Base-by-base conservation (phyloP, 1,140 invertebrate genomes). In the Coelopa frigida region DNA sequence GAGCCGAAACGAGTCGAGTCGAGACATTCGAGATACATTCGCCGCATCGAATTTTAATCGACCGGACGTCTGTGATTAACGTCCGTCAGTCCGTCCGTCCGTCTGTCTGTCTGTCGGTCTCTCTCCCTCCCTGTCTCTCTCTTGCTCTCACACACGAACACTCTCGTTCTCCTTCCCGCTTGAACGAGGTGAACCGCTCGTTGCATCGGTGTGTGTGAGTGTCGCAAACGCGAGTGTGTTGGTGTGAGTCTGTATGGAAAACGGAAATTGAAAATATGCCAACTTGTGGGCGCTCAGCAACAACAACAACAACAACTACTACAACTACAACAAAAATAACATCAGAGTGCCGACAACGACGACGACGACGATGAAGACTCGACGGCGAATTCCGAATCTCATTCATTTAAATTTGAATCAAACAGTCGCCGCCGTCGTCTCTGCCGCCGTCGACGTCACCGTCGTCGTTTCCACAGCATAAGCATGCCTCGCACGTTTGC, bases 191-290 rank as follows among this genome's bases (percentile, higher is more conserved):
- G n/a, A n/a, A n/a, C n/a, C n/a, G n/a, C n/a, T 15, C 48, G 48
- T 17, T 40, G 36, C 42, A 42, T 40, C 26, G 47, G 29, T 38
- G 21, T 42, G 40, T 40, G 42, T 55, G 26, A 49, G 23, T 33
- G 14, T 41, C 18, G 36, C 8, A 29, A n/a, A n/a, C n/a, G n/a
- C n/a, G n/a, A n/a, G n/a, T 10, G 5, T 24, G 31, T n/a, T 8
- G 18, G 26, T 20, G 5, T 32, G 20, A 11, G 31, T 44, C 42
- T 60, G 51, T 58, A 46, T 57, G 50, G 49, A 54, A 65, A 66
- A 66, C 62, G 62, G 62, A 66, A 66, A 66, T 66, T 66, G 62
- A 65, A 66, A 66, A 66, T 66, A 65, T 66, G 62, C 62, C 62
- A 66, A 66, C 62, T 65, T 66, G 62, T 66, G 65, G 62, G 62